Conservation (phyloP, 2,113 vertebrate species). For the Brevimyrus niger region DNA sequence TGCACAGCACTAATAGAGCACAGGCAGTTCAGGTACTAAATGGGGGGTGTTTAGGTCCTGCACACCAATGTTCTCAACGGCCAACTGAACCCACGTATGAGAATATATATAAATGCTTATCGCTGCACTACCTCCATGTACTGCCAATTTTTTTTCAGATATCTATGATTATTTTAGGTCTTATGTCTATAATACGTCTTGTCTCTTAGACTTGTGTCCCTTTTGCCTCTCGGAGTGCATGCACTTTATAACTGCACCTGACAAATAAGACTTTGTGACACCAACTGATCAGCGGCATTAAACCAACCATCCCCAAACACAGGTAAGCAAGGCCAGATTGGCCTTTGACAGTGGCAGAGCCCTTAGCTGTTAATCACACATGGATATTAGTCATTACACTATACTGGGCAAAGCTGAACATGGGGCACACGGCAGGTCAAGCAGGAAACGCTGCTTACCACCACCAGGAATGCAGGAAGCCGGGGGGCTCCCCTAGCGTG, state of each 20-base stretch:
- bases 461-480: slow-evolving; percentile 95
- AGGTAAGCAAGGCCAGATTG: not conserved
- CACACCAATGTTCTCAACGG: not conserved
- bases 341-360: not conserved
- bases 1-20: not conserved
- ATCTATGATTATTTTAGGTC: not conserved
- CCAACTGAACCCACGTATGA: not conserved
- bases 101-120: not conserved
- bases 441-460: slow-evolving; percentile 67
- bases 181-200: not conserved
- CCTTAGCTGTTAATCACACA: not conserved
- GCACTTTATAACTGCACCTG: not conserved
- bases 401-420: not conserved
- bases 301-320: not conserved
- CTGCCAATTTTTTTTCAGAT: not conserved
- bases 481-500: slow-evolving; percentile 86
- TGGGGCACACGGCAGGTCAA: not conserved
- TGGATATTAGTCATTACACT: not conserved
- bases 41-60: not conserved
- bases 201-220: not conserved
- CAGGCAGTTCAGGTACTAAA: not conserved
- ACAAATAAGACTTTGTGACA: not conserved
- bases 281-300: not conserved
- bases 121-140: not conserved
- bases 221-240: not conserved